Evolutionary conservation across 2,888 invertebrate species (phyloP).

Genomic region (Athalia rosae): DNA sequence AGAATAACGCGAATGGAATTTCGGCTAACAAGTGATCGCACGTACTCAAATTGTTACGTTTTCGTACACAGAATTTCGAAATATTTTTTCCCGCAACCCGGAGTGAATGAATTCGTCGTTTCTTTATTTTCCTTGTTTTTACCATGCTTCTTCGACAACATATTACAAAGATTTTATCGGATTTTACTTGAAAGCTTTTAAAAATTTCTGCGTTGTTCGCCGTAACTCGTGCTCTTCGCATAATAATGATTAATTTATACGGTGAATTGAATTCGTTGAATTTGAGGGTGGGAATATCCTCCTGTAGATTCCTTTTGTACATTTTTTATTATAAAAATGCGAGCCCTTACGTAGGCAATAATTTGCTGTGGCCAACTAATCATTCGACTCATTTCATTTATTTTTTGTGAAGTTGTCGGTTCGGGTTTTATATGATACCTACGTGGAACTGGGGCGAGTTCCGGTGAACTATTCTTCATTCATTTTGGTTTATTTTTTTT

Average conservation of each 20-base stretch:
- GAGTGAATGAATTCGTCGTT: no score
- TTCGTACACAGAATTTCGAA: no score
- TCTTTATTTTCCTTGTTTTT: no score
- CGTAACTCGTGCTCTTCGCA: no score
- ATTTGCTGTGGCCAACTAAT: slow-evolving; percentile 23
- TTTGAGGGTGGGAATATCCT: not conserved
- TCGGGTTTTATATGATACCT: not conserved
- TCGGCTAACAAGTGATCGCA: slow-evolving; percentile 5
- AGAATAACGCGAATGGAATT: slow-evolving; percentile 15
- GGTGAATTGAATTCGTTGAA: not conserved
- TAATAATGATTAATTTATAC: not conserved
- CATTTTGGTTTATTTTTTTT: slow-evolving; percentile 17
- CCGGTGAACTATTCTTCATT: not conserved
- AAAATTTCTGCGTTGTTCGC: no score
- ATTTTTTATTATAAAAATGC: slow-evolving; percentile 5
- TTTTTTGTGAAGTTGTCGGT: not conserved
- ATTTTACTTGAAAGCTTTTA: no score
- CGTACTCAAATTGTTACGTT: not conserved
- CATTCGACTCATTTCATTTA: slow-evolving; percentile 24
- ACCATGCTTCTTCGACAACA: no score
- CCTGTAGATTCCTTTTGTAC: not conserved
- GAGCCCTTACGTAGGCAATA: not conserved
- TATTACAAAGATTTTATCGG: no score
- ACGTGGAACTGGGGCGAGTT: slow-evolving; percentile 8
- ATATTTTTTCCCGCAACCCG: no score